Conservation (phyloP, 2,797 vertebrate species). For the Notamacropus eugenii region DNA sequence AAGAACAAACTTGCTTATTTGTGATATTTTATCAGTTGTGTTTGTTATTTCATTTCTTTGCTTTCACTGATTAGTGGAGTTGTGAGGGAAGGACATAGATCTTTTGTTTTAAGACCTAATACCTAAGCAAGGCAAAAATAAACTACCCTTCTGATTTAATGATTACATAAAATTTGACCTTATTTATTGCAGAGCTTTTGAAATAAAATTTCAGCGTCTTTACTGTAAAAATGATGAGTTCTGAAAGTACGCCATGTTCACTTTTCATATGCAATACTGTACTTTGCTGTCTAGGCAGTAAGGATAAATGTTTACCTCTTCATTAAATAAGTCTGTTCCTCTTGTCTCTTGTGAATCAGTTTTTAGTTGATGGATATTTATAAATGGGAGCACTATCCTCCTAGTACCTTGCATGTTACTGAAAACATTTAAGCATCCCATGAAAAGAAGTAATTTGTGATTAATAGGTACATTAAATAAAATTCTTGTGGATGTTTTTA, state of each 20-base stretch:
- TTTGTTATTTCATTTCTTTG: conserved; percentile 45
- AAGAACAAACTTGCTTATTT: conserved; percentile 52
- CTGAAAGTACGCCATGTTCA: not conserved
- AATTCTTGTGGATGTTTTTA: not conserved
- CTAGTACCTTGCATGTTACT: not conserved
- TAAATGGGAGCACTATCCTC: conserved; percentile 10
- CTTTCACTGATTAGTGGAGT: conserved; percentile 37
- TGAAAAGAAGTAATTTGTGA: not conserved
- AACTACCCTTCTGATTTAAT: not conserved
- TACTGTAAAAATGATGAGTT: conserved; percentile 36
- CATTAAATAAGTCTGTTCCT: not conserved
- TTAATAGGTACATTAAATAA: not conserved
- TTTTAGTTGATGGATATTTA: conserved; percentile 18
- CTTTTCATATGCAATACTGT: conserved; percentile 1
- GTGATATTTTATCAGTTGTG: conserved; percentile 65
- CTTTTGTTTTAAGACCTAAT: not conserved
- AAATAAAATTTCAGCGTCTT: conserved; percentile 6
- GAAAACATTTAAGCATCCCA: not conserved
- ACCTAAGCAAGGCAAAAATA: not conserved
- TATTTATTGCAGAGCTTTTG: conserved; percentile 16
- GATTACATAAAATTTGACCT: conserved; percentile 31
- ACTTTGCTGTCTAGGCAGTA: not conserved
- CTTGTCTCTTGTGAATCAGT: not conserved
- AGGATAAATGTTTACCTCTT: not conserved
- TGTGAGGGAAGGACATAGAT: not conserved